phyloP scores from a whole-genome alignment of 2,113 vertebrate genomes.

The Sardina pilchardus region DNA sequence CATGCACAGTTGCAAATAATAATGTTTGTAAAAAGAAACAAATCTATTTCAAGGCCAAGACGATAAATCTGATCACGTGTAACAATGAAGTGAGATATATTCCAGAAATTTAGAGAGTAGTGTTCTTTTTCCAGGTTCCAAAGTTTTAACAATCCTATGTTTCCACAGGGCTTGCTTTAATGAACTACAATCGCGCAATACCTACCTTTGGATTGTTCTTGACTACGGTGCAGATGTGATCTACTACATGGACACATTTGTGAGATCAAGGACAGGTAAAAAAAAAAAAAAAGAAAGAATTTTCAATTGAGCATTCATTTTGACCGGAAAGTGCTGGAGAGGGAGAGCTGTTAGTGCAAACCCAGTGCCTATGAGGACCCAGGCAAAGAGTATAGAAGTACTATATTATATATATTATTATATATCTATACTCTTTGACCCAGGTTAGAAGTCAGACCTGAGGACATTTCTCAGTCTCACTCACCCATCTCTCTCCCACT shows the following conservation, averaged over 20 bases:
- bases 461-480: too few species aligned
- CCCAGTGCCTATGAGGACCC: too few species aligned
- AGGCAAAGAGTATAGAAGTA: too few species aligned
- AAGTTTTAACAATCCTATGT: background rate
- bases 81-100: background rate
- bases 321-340: too few species aligned
- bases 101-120: background rate
- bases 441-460: too few species aligned
- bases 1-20: background rate
- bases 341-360: too few species aligned
- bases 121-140: background rate
- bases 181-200: slow-evolving; percentile 79
- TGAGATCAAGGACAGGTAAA: slow-evolving; percentile 85
- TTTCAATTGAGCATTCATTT: background rate
- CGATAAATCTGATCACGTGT: background rate
- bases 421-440: too few species aligned
- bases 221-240: slow-evolving; percentile 84
- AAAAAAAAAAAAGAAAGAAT: too few species aligned
- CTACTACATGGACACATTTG: slow-evolving; percentile 77
- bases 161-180: slow-evolving; percentile 86
- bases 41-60: background rate
- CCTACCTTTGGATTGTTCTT: slow-evolving; percentile 80
- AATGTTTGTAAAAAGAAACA: background rate
- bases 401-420: too few species aligned
- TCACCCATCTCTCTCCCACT: too few species aligned